These are phyloP conservation scores for Lutjanus campechanus DNA, from an alignment of 2,797 vertebrate species.

Conservation along the genomic window DNA sequence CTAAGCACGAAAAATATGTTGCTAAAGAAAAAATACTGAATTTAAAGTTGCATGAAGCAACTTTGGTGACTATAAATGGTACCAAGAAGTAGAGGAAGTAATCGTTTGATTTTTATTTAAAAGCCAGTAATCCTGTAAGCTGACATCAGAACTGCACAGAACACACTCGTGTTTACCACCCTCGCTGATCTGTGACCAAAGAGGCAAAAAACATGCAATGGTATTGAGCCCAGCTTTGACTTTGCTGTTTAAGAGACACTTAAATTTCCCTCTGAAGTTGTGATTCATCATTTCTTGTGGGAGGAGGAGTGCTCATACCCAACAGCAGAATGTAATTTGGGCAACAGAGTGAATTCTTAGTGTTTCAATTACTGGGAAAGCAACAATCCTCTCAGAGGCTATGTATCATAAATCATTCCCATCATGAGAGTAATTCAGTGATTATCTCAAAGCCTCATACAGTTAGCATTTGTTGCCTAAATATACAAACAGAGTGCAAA, in stretches of 20 bases:
- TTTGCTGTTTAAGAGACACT: conserved; percentile 14
- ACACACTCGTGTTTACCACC: conserved; percentile 19
- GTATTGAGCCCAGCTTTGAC: conserved; percentile 23
- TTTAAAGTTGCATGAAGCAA: not conserved
- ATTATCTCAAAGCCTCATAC: conserved; percentile 1
- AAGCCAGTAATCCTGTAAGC: conserved; percentile 6
- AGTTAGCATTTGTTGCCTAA: not conserved
- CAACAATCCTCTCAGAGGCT: conserved; percentile 1
- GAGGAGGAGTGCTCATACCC: conserved; percentile 20
- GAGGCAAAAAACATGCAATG: conserved; percentile 3
- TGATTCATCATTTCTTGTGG: conserved; percentile 28
- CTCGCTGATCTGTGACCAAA: conserved; percentile 12
- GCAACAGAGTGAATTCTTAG: conserved; percentile 16
- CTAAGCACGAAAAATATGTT: not conserved
- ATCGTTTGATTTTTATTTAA: conserved; percentile 13
- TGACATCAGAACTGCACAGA: conserved; percentile 9
- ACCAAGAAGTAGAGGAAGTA: not conserved
- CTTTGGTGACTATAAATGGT: conserved; percentile 5
- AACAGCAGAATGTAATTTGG: conserved; percentile 19
- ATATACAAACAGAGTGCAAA: conserved; percentile 1
- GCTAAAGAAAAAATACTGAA: not conserved
- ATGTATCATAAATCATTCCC: conserved; percentile 9
- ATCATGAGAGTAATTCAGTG: not conserved
- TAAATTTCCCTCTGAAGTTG: conserved; percentile 28
- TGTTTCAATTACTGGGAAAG: conserved; percentile 23